Percentiles rank a stretch among this genome's conserved stretches.
Conservation (phyloP, 2,797 vertebrate genomes). For the Acropternis orthonyx region DNA sequence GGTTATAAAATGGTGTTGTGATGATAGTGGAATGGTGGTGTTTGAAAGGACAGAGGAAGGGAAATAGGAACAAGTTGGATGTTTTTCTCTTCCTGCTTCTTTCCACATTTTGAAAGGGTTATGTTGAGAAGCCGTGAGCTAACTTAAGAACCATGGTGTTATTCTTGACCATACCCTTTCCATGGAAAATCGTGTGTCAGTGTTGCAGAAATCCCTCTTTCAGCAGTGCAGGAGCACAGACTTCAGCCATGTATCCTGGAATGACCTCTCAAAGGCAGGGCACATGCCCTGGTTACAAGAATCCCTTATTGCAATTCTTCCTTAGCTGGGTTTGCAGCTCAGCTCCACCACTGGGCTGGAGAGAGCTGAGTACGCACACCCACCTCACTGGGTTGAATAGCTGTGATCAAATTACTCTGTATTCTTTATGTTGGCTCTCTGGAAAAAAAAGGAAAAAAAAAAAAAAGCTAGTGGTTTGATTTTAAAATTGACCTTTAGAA, state of each 20-base stretch:
- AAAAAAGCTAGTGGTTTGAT: neutral
- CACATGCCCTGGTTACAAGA: neutral
- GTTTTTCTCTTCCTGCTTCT: neutral
- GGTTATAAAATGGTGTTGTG: neutral
- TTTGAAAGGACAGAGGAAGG: neutral
- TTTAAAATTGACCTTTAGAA: neutral
- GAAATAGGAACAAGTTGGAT: fast-evolving
- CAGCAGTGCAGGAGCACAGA: neutral
- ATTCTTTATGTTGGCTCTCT: neutral
- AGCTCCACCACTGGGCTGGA: neutral
- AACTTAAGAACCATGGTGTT: neutral
- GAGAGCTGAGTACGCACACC: neutral
- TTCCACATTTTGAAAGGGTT: neutral
- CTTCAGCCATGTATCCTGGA: neutral
- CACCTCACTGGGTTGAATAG: neutral
- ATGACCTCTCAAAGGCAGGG: neutral
- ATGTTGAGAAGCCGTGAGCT: neutral
- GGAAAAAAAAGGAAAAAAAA: neutral
- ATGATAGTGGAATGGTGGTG: neutral
- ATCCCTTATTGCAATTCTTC: neutral
- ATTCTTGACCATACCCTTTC: neutral
- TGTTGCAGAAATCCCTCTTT: neutral
- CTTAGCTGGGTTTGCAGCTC: neutral
- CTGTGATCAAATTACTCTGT: neutral
- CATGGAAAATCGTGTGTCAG: neutral